Base-by-base conservation (phyloP, 2,113 vertebrate genomes). In the Triplophysa dalaica region DNA sequence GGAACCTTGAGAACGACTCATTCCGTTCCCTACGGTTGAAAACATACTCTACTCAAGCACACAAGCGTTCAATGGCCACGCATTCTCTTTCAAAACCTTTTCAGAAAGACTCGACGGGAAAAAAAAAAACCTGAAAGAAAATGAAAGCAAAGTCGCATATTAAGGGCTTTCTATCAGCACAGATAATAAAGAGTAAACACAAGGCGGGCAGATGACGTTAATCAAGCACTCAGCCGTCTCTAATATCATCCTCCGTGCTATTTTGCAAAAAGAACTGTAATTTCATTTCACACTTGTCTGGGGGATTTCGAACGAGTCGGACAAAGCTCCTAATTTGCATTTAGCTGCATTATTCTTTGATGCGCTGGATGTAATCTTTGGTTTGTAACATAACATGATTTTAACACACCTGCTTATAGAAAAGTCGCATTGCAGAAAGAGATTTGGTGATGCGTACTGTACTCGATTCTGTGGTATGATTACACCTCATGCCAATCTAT, bases 271-370 rank as follows among this genome's bases (percentile, higher is more conserved):
- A 61, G 21, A 62, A 26, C 54, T 62, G 58, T 74, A 74, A 74
- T 74, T 74, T 74, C 60, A 74, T 45, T 74, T 56, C 56, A 38
- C 26, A 1, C 69, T 72, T 72, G 72, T 61, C 72, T 74, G 14
- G 72, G 70, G 56, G 48, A 70, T 70, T 70, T 70, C 68, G 17
- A 1, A 29, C 4, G 2, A 61, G 54, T 60, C 8, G 17, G 21
- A 60, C 22, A 61, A 61, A 74, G 72, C 56, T 74, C 72, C 72
- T 43, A 56, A 61, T 74, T 74, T 74, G 56, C 72, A 74, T 74
- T 69, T 45, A 45, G 54, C 33, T 19, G n/a, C 58, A 61, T 62
- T 61, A 74, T 61, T 52, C 50, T 14, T 52, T 52, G 50, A 16
- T 52, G 24, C 58, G 11, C 21, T 19, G 33, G 17, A 45, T 43